These are phyloP conservation scores for Hypolimnas misippus DNA, from an alignment of 2,888 invertebrate genomes.

Conservation along the genomic window DNA sequence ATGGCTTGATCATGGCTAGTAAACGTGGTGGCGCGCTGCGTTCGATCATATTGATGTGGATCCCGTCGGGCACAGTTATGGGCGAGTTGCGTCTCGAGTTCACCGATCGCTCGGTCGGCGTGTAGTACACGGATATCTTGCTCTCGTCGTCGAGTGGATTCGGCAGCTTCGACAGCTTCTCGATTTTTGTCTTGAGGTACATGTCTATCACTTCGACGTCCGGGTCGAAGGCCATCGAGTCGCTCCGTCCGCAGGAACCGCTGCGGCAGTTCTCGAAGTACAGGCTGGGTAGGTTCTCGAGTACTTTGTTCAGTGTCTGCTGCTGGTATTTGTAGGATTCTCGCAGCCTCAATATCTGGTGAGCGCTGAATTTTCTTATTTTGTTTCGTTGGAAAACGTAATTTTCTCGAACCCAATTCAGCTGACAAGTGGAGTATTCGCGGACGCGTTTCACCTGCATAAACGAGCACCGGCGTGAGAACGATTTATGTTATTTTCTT, in stretches of 20 bases:
- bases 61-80: conserved; percentile 73
- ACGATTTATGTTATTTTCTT: conserved; percentile 13
- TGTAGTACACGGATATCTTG: conserved; percentile 91
- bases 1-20: conserved; percentile 67
- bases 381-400: conserved; percentile 97
- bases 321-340: conserved; percentile 98
- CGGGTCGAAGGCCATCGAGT: conserved; percentile 88
- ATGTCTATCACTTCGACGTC: conserved; percentile 86
- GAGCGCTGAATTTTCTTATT: conserved; percentile 96
- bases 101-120: conserved; percentile 89
- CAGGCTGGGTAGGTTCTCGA: conserved; percentile 95
- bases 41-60: conserved; percentile 86
- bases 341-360: conserved; percentile 93
- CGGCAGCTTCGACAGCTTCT: conserved; percentile 83
- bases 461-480: conserved; percentile 39
- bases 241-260: conserved; percentile 90
- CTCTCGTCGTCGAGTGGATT: conserved; percentile 85
- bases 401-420: conserved; percentile 97
- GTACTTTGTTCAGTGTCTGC: conserved; percentile 95
- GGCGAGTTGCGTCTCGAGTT: conserved; percentile 76
- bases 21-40: conserved; percentile 60
- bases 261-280: conserved; percentile 97
- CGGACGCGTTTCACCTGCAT: conserved; percentile 93
- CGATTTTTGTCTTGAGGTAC: conserved; percentile 87
- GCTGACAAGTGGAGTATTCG: conserved; percentile 95